Evolutionary conservation across 2,888 invertebrate species (phyloP).

Genomic region (Eumerus sabulonum): DNA sequence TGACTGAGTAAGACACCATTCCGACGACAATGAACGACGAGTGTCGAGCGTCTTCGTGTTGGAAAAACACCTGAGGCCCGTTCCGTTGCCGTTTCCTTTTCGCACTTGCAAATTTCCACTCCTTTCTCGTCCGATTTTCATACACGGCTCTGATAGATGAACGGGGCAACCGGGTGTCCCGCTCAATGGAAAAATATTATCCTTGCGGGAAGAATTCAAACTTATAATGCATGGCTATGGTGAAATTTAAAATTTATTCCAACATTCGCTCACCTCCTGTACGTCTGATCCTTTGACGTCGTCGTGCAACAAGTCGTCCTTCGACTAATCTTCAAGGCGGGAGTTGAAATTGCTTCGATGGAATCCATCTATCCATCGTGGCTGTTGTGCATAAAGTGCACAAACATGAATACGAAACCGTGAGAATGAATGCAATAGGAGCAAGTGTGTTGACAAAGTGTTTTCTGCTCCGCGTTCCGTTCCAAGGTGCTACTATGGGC

Average conservation of each 20-base stretch:
- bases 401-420: neutral
- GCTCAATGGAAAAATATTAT: constrained; percentile 51
- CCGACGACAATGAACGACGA: neutral
- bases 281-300: neutral
- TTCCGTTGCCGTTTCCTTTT: constrained; percentile 50
- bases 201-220: constrained; percentile 44
- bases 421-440: constrained; percentile 6
- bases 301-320: constrained; percentile 50
- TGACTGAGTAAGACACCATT: neutral
- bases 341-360: constrained; percentile 12
- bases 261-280: constrained; percentile 2
- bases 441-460: constrained; percentile 4
- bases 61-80: constrained; percentile 52
- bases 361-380: neutral
- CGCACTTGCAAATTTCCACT: constrained; percentile 57
- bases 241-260: constrained; percentile 35
- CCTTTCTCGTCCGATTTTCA: constrained; percentile 38
- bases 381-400: neutral
- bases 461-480: neutral
- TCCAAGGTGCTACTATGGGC: neutral
- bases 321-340: constrained; percentile 8
- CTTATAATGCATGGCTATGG: constrained; percentile 49
- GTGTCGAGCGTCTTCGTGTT: constrained; percentile 31
- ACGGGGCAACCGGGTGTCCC: neutral
- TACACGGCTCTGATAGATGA: constrained; percentile 12